A percentile compares a stretch with the other conserved stretches of the same genome.
Conservation (phyloP, 2,797 vertebrate genomes). For the Karalla daura region DNA sequence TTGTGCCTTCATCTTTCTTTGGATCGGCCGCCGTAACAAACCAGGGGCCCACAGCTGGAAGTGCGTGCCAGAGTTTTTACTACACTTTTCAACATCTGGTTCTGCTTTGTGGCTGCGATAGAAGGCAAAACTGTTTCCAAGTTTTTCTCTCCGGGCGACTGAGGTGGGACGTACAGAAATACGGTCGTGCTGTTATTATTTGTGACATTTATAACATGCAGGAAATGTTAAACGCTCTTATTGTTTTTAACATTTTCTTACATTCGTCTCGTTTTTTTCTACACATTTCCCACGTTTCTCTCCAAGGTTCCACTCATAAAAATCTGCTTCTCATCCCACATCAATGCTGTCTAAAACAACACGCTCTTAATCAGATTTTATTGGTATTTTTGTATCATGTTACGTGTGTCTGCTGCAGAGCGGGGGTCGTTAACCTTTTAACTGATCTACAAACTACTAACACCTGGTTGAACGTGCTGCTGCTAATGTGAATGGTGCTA, state of each 20-base stretch:
- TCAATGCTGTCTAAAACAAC: neutral
- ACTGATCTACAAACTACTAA: constrained; percentile 5
- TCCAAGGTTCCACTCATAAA: neutral
- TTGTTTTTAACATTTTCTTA: neutral
- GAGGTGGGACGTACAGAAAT: neutral
- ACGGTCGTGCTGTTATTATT: neutral
- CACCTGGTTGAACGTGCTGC: neutral
- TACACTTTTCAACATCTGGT: constrained; percentile 44
- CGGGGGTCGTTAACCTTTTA: neutral
- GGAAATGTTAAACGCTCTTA: neutral
- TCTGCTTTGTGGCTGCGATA: constrained; percentile 24
- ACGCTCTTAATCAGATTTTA: neutral
- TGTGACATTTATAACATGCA: constrained; percentile 14
- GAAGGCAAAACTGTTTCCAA: constrained; percentile 1
- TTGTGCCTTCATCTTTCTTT: neutral
- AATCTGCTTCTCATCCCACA: neutral
- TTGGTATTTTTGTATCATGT: neutral
- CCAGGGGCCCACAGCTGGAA: neutral
- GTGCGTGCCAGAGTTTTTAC: constrained; percentile 32
- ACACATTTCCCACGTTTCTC: neutral
- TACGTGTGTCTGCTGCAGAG: neutral
- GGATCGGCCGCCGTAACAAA: neutral
- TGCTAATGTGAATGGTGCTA: neutral
- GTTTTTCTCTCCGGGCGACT: neutral
- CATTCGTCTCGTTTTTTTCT: neutral